Conservation (phyloP, 2,113 vertebrate genomes). For the Gasterosteus nipponicus region DNA sequence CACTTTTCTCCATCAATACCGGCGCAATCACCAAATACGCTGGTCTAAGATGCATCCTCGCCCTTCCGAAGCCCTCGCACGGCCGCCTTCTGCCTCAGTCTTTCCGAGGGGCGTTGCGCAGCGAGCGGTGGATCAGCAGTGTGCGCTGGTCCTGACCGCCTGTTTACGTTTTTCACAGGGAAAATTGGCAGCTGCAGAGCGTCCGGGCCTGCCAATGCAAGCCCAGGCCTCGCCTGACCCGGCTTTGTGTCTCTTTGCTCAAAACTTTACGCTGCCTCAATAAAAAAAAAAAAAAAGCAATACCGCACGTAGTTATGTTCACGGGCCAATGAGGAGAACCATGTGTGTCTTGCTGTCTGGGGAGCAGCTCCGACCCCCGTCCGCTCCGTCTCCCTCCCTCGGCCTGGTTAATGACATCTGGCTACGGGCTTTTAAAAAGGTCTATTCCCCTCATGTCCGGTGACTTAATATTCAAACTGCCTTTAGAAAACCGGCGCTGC, state of each 20-base stretch:
- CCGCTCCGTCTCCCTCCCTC: slow-evolving; percentile 37
- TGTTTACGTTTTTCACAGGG: slow-evolving; percentile 69
- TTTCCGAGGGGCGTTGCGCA: slow-evolving; percentile 63
- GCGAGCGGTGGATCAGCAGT: slow-evolving; percentile 55
- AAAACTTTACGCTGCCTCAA: slow-evolving; percentile 57
- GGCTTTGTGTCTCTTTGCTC: slow-evolving; percentile 65
- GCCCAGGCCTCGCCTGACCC: slow-evolving; percentile 63
- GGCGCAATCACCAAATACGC: slow-evolving; percentile 48
- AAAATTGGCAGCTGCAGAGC: slow-evolving; percentile 59
- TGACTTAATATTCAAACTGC: slow-evolving; percentile 66
- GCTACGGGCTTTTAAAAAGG: slow-evolving; percentile 59
- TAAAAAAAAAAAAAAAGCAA: slow-evolving; percentile 47
- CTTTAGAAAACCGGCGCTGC: slow-evolving; percentile 53
- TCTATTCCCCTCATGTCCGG: slow-evolving; percentile 55
- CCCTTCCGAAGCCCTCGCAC: slow-evolving; percentile 30
- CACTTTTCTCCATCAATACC: slow-evolving; percentile 32
- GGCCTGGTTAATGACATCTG: slow-evolving; percentile 62
- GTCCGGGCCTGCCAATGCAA: slow-evolving; percentile 60
- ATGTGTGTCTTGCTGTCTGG: slow-evolving; percentile 53
- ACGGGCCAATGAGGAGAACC: slow-evolving; percentile 57
- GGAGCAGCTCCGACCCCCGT: slow-evolving; percentile 40
- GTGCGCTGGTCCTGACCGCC: slow-evolving; percentile 62
- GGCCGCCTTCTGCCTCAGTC: slow-evolving; percentile 63
- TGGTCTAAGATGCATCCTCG: slow-evolving; percentile 44
- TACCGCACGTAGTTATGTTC: slow-evolving; percentile 45